Conservation (phyloP, 2,797 vertebrate species). For the Neopelma chrysocephalum region DNA sequence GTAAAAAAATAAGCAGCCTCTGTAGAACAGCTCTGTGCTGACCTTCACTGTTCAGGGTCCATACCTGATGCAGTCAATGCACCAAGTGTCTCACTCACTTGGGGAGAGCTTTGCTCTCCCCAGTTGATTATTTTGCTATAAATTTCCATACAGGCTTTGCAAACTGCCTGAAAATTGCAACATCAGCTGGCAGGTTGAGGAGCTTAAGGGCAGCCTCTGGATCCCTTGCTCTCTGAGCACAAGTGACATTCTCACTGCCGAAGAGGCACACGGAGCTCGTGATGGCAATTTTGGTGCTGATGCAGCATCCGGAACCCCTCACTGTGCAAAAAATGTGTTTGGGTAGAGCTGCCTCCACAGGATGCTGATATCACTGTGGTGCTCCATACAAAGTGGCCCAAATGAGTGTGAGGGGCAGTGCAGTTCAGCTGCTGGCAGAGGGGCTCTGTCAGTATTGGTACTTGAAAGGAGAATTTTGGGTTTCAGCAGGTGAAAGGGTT, state of each 20-base stretch:
- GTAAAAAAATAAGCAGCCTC: neutral
- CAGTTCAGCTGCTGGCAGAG: neutral
- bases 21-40: neutral
- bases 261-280: accelerated
- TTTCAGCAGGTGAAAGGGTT: neutral
- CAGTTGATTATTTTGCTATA: neutral
- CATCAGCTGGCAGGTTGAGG: neutral
- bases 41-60: neutral
- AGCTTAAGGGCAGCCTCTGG: neutral
- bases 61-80: neutral
- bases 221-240: accelerated
- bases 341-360: neutral
- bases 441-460: neutral
- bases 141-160: neutral
- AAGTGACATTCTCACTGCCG: accelerated
- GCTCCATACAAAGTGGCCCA: accelerated
- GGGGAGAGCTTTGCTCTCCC: neutral
- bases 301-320: accelerated
- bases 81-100: neutral
- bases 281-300: neutral
- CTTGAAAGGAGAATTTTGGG: neutral
- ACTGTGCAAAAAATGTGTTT: neutral
- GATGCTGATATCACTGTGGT: neutral
- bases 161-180: neutral
- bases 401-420: neutral